Conservation (phyloP, 2,113 vertebrate species). For the Petrocephalus zakoni region DNA sequence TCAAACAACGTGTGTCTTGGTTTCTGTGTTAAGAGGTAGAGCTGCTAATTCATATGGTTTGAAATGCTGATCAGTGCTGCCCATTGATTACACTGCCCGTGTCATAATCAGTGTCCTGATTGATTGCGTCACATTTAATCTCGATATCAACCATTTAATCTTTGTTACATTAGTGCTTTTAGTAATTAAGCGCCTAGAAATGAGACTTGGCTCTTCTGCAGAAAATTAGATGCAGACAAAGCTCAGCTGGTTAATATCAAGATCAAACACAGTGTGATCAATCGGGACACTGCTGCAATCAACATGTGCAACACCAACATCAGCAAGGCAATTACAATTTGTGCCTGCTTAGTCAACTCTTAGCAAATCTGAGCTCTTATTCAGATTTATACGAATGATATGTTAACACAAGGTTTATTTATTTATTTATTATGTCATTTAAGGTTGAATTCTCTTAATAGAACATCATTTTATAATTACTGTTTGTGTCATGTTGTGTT, state of each 20-base stretch:
- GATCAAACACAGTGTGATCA: constrained; percentile 9
- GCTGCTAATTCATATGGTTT: neutral
- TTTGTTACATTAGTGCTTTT: constrained; percentile 7
- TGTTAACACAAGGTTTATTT: neutral
- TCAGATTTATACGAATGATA: neutral
- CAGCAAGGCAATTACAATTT: neutral
- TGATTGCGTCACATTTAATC: neutral
- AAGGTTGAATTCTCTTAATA: neutral
- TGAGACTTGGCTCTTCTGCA: neutral
- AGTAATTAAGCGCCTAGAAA: neutral
- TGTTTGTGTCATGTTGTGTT: neutral
- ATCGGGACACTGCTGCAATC: neutral
- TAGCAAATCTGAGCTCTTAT: neutral
- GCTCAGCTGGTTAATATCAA: constrained; percentile 10
- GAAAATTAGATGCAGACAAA: constrained; percentile 3
- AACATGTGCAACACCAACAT: neutral
- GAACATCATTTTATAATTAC: neutral
- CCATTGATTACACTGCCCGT: neutral
- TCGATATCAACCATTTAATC: constrained; percentile 11
- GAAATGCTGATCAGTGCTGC: neutral
- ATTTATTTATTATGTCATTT: neutral
- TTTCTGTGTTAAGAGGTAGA: neutral
- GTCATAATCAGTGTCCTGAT: constrained; percentile 2
- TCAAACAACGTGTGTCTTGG: neutral
- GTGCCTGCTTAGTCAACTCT: neutral